Evolutionary conservation across 2,888 invertebrate species (phyloP).

Genomic region (Tribolium freemani): DNA sequence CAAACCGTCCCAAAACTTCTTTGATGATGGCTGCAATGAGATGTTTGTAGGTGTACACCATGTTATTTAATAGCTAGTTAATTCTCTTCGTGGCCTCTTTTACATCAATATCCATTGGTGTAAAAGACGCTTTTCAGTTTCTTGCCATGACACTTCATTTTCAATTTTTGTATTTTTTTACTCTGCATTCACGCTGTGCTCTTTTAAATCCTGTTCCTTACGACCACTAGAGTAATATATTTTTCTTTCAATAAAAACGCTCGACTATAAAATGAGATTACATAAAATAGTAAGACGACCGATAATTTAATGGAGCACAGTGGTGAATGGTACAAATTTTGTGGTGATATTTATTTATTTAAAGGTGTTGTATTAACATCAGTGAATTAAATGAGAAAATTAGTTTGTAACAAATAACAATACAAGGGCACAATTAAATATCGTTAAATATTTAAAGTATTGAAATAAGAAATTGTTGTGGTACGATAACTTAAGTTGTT

Average conservation of each 20-base stretch:
- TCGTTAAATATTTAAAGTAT: constrained; percentile 61
- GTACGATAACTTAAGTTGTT: constrained; percentile 63
- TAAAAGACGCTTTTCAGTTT: constrained; percentile 50
- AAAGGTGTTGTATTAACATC: constrained; percentile 33
- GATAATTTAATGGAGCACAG: constrained; percentile 19
- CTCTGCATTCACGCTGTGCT: constrained; percentile 11
- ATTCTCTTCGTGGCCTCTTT: constrained; percentile 42
- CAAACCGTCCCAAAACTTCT: constrained; percentile 66
- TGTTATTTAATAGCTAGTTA: constrained; percentile 56
- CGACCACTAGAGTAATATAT: constrained; percentile 14
- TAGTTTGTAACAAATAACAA: constrained; percentile 59
- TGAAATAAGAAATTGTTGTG: constrained; percentile 63
- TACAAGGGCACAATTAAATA: constrained; percentile 67
- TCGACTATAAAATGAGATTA: background rate
- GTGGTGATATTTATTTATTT: constrained; percentile 36
- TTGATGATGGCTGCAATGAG: constrained; percentile 59
- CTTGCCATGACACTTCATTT: constrained; percentile 64
- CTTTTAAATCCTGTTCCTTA: background rate
- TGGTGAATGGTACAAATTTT: constrained; percentile 23
- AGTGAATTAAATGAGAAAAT: constrained; percentile 24
- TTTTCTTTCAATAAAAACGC: constrained; percentile 12
- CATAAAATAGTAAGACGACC: background rate
- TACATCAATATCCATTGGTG: constrained; percentile 3
- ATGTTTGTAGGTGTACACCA: constrained; percentile 62
- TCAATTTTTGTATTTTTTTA: constrained; percentile 39